Evolutionary conservation across 1,140 invertebrate species (phyloP), one percentile per base, ranked within the genome.

Genomic region (Ceratosolen solmsi): DNA sequence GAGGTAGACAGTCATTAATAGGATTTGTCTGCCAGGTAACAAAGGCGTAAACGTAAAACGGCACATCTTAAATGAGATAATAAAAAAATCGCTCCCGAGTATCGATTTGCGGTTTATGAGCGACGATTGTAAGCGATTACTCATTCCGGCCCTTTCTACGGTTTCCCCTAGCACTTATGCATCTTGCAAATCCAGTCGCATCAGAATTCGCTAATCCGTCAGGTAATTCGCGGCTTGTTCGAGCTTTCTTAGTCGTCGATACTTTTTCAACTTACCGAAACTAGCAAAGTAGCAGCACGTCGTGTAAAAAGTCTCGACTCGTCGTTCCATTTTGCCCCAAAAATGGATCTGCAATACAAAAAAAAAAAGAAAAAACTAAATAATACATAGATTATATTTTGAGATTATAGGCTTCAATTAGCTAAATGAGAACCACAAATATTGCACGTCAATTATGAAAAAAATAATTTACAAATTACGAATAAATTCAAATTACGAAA

Each of bases 261-360:
- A 36, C 22, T 71, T 46, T 46, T 46, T 46, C 41, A 46, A 46
- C 93, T 93, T 87, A 94, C 93, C 89, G 93, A 93, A 82, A 93
- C 91, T 5, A 94, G 87, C 70, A 95, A 89, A 86, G 94, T 94
- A 15, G 94, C 92, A 2, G 93, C 93, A 65, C 94, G 90, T 70
- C 92, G 89, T n/a, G 92, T 92, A 85, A 94, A 94, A 83, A 92
- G 89, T 58, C 92, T 88, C 5, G 92, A 92, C 83, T 94, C 93
- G 75, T 92, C 91, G 85, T 93, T 94, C 93, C 93, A 94, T 87
- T 91, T 92, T 33, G 92, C 90, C 84, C 94, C 93, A n/a, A 89
- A 87, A 58, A 93, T 89, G 83, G 93, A 92, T 85, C 93, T 94
- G 89, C 11, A 93, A 93, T 80, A 54, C 9, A 68, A 20, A 49